Evolutionary conservation across 1,140 invertebrate genomes (phyloP).

Genomic region (Lepidurus packardi): DNA sequence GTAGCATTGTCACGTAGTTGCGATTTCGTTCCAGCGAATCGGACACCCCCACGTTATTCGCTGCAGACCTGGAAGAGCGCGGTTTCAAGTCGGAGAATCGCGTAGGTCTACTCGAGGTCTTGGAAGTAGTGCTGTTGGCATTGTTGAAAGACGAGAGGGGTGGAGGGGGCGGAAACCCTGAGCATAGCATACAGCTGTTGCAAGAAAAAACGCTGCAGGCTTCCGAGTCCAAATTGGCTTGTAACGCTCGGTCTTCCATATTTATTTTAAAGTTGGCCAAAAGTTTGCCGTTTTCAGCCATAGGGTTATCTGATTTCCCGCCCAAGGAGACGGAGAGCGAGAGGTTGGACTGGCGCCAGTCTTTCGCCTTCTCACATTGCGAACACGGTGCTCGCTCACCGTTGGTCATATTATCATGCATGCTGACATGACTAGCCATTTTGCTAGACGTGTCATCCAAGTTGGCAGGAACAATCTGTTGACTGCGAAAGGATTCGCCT

Average conservation of each 20-base stretch:
- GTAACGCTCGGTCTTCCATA: slow-evolving; percentile 35
- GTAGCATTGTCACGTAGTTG: slow-evolving; percentile 40
- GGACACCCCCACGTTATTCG: not conserved
- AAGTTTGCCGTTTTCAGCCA: slow-evolving; percentile 8
- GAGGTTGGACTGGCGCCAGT: slow-evolving; percentile 28
- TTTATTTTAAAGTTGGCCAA: slow-evolving; percentile 28
- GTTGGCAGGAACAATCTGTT: slow-evolving; percentile 41
- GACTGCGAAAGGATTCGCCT: slow-evolving; percentile 66
- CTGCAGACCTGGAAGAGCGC: not conserved
- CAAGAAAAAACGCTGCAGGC: slow-evolving; percentile 42
- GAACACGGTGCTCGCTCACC: not conserved
- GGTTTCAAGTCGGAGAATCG: not conserved
- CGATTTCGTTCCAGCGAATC: slow-evolving; percentile 38
- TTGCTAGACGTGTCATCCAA: not conserved
- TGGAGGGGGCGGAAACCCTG: slow-evolving; percentile 38
- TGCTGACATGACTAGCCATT: not conserved
- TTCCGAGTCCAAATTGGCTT: slow-evolving; percentile 38
- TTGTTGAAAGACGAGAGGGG: slow-evolving; percentile 40
- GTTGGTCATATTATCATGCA: not conserved
- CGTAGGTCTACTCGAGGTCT: not conserved
- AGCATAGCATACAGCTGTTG: slow-evolving; percentile 38
- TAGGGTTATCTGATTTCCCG: slow-evolving; percentile 23
- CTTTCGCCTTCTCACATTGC: not conserved
- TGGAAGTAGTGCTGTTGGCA: no score
- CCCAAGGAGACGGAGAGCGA: slow-evolving; percentile 25